These are phyloP conservation scores for Malurus elegans DNA, from an alignment of 2,113 vertebrate genomes.

Conservation along the genomic window DNA sequence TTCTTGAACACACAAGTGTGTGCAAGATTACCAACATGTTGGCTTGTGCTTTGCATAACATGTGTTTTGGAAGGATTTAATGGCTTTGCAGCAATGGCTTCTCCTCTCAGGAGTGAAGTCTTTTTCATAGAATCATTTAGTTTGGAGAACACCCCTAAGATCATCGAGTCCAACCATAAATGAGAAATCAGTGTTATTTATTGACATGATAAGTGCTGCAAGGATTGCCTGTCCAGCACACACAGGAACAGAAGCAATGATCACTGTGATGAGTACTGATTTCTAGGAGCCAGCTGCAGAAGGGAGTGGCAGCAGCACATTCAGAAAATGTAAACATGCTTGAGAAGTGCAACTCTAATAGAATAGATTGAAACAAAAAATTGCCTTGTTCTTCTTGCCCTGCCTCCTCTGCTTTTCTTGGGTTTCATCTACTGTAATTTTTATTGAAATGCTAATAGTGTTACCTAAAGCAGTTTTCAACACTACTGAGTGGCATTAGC, in stretches of 20 bases:
- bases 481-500: not conserved
- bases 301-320: not conserved
- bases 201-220: not conserved
- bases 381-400: not conserved
- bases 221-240: not conserved
- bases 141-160: not conserved
- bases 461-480: not conserved
- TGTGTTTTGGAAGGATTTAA: not conserved
- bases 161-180: not conserved
- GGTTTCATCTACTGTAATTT: not conserved
- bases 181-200: not conserved
- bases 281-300: constrained; percentile 25
- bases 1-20: not conserved
- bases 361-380: not conserved
- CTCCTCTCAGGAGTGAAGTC: not conserved
- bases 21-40: not conserved
- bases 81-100: not conserved
- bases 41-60: not conserved
- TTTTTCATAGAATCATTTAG: not conserved
- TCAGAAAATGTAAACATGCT: not conserved
- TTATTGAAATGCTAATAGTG: not conserved
- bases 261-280: not conserved
- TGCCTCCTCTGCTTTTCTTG: constrained; percentile 13
- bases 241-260: not conserved
- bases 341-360: not conserved